phyloP scores from a whole-genome alignment of 2,888 invertebrate genomes.

The Nemotelus nigrinus region DNA sequence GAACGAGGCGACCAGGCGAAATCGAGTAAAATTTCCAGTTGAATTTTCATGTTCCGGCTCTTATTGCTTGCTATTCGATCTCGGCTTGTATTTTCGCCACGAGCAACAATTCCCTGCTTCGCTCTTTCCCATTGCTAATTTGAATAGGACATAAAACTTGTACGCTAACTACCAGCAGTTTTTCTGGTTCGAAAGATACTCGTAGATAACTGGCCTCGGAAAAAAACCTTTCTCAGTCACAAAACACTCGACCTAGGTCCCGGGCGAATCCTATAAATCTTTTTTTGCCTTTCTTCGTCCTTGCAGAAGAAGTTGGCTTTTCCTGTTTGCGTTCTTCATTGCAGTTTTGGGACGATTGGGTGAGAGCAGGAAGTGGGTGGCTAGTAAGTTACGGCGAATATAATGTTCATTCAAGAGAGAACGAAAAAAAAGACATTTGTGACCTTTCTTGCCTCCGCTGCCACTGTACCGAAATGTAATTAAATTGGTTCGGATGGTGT shows the following conservation, averaged over 20 bases:
- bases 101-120: constrained; percentile 24
- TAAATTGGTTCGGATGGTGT: constrained; percentile 40
- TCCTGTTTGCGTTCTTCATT: neutral
- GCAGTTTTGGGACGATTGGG: neutral
- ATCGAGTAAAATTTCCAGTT: neutral
- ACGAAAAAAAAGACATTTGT: constrained; percentile 8
- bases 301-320: neutral
- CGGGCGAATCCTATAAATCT: constrained; percentile 31
- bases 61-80: neutral
- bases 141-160: constrained; percentile 38
- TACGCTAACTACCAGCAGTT: constrained; percentile 33
- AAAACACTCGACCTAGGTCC: constrained; percentile 26
- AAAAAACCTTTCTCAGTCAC: constrained; percentile 24
- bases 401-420: too few relatives aligned
- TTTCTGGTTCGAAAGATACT: neutral
- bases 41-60: neutral
- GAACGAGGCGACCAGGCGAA: neutral
- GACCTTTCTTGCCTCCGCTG: constrained; percentile 15
- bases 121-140: constrained; percentile 13
- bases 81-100: constrained; percentile 3
- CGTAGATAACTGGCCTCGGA: constrained; percentile 5
- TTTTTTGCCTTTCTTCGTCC: constrained; percentile 8
- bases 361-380: neutral
- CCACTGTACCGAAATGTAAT: constrained; percentile 33
- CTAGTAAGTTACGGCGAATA: too few relatives aligned